A percentile compares a stretch with the other conserved stretches of the same genome.
These are phyloP conservation scores for Agrotis ipsilon DNA, from an alignment of 2,888 invertebrate species.

Conservation along the genomic window DNA sequence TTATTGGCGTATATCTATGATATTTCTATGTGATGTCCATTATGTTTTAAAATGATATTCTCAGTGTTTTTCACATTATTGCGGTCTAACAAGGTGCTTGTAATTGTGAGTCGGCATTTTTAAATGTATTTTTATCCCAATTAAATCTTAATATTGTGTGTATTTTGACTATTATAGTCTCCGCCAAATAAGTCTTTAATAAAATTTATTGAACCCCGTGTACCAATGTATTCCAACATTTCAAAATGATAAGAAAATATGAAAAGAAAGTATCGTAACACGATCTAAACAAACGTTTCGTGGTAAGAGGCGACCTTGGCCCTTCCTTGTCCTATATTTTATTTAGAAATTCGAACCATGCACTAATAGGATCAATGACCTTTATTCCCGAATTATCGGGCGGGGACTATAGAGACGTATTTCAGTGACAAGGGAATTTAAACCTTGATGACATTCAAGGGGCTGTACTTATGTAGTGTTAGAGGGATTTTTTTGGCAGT, in stretches of 20 bases:
- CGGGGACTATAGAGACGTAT: conserved; percentile 16
- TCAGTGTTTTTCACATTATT: not conserved
- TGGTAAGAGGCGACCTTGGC: no score
- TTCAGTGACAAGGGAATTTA: not conserved
- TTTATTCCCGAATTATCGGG: no score
- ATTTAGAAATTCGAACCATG: no score
- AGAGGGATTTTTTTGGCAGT: conserved; percentile 22
- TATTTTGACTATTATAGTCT: no score
- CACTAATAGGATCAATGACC: no score
- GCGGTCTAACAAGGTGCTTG: conserved; percentile 55
- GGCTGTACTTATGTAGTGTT: conserved; percentile 3
- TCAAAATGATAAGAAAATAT: no score
- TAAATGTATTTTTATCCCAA: conserved; percentile 19
- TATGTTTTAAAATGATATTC: conserved; percentile 8
- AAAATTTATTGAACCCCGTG: no score
- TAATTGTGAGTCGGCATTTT: conserved; percentile 30
- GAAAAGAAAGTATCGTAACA: no score
- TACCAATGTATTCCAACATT: no score
- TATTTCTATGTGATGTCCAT: conserved; percentile 8
- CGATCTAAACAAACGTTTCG: no score
- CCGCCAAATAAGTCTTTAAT: no score
- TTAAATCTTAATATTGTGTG: conserved; percentile 1
- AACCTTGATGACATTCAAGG: not conserved
- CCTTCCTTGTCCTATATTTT: no score
- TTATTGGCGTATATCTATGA: not conserved